phyloP scores from a whole-genome alignment of 2,797 vertebrate species.

The Echiichthys vipera region DNA sequence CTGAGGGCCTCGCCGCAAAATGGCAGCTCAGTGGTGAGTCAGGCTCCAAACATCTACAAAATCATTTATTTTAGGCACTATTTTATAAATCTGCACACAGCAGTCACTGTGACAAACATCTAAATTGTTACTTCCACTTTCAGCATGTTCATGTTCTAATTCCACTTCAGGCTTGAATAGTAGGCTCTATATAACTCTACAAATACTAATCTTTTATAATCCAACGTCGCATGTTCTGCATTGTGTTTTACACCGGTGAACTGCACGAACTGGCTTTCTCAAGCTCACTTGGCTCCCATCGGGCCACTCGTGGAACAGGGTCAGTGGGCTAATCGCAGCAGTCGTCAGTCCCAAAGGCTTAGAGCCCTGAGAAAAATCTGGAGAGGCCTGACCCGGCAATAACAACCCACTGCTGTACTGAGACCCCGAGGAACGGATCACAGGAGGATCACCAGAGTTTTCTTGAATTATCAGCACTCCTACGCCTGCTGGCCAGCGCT shows the following conservation, averaged over 20 bases:
- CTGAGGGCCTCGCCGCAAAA: conserved; percentile 56
- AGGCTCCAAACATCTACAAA: background rate
- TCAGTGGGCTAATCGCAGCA: conserved; percentile 75
- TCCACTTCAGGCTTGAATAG: conserved; percentile 12
- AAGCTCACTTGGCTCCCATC: conserved; percentile 52
- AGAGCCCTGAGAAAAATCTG: conserved; percentile 81
- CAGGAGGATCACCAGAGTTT: conserved; percentile 33
- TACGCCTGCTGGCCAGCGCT: conserved; percentile 46
- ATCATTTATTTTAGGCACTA: background rate
- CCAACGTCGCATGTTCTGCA: conserved; percentile 37
- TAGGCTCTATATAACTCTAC: background rate
- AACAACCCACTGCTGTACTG: conserved; percentile 47
- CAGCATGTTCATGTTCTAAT: background rate
- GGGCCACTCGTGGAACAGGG: conserved; percentile 63
- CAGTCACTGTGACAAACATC: background rate
- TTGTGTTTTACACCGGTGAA: conserved; percentile 38
- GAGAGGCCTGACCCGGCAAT: conserved; percentile 64
- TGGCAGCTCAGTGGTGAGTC: conserved; percentile 38
- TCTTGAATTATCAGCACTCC: conserved; percentile 55
- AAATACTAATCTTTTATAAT: conserved; percentile 64
- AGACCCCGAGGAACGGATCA: conserved; percentile 42
- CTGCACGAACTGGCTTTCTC: conserved; percentile 50
- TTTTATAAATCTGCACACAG: fast-evolving
- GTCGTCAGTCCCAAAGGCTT: conserved; percentile 60
- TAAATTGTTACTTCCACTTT: background rate